Evolutionary conservation across 2,797 vertebrate species (phyloP).

Genomic region (Adrianichthys oophorus): DNA sequence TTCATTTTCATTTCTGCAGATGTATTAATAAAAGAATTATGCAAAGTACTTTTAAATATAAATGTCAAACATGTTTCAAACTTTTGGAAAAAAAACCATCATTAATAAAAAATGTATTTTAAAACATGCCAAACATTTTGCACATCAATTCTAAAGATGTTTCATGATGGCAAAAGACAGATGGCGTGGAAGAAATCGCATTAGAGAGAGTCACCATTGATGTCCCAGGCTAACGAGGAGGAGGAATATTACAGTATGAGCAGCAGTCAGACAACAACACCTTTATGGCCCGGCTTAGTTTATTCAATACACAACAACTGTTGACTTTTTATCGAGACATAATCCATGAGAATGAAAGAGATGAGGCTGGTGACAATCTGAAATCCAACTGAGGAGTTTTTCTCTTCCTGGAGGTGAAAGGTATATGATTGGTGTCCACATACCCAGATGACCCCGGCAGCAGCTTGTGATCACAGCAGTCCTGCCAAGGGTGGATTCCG

Average conservation of each 20-base stretch:
- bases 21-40: too few species aligned
- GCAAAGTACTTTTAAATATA: too few species aligned
- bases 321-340: background rate
- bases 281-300: background rate
- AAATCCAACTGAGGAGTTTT: background rate
- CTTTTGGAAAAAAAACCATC: too few species aligned
- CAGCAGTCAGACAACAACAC: background rate
- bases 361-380: background rate
- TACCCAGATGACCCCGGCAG: background rate
- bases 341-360: too few species aligned
- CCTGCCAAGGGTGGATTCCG: too few species aligned
- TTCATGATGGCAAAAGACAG: background rate
- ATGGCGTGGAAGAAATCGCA: background rate
- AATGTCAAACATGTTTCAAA: too few species aligned
- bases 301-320: background rate
- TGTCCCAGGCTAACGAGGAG: background rate
- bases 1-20: too few species aligned
- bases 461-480: background rate
- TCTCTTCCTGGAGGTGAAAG: conserved; percentile 1
- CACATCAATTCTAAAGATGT: too few species aligned
- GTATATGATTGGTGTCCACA: background rate
- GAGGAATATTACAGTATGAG: background rate
- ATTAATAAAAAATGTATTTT: too few species aligned
- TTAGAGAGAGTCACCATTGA: background rate
- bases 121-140: too few species aligned